phyloP scores from a whole-genome alignment of 1,140 invertebrate genomes.

The Drosophila takahashii region DNA sequence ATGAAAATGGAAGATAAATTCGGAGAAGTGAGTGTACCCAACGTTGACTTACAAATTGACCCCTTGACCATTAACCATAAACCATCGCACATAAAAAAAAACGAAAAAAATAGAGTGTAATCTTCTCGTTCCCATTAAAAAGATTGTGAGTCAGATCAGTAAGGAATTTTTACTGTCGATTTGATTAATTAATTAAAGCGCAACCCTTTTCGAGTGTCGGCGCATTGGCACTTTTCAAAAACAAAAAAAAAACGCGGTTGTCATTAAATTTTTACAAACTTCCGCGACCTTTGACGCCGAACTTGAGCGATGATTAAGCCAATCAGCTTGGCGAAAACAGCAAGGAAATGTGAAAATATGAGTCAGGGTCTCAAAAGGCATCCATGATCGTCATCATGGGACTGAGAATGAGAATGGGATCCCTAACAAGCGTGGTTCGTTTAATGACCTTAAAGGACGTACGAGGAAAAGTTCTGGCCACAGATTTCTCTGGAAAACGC shows the following conservation, averaged over 20 bases:
- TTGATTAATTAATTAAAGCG: slow-evolving; percentile 81
- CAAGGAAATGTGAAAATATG: slow-evolving; percentile 6
- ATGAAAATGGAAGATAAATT: slow-evolving; percentile 51
- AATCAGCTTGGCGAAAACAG: slow-evolving; percentile 32
- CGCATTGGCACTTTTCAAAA: slow-evolving; percentile 62
- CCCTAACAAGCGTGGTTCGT: slow-evolving; percentile 33
- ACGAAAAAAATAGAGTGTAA: slow-evolving; percentile 4
- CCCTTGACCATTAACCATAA: slow-evolving; percentile 30
- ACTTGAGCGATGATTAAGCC: slow-evolving; percentile 77
- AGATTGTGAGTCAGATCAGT: slow-evolving; percentile 51
- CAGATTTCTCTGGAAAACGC: slow-evolving; percentile 68
- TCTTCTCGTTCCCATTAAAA: slow-evolving; percentile 28
- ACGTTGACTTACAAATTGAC: slow-evolving; percentile 62
- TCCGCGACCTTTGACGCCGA: slow-evolving; percentile 61
- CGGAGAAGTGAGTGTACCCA: slow-evolving; percentile 57
- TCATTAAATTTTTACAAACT: slow-evolving; percentile 58
- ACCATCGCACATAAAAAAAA: neutral
- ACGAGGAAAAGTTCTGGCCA: slow-evolving; percentile 63
- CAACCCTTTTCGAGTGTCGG: slow-evolving; percentile 77
- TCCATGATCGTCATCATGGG: neutral
- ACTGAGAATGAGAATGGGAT: neutral
- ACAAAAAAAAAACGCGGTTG: slow-evolving; percentile 8
- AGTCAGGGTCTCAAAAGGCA: slow-evolving; percentile 10
- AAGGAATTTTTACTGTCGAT: slow-evolving; percentile 71
- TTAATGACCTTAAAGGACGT: slow-evolving; percentile 80